Base-by-base conservation (phyloP, 2,888 invertebrate genomes). In the Plemyria rubiginata region DNA sequence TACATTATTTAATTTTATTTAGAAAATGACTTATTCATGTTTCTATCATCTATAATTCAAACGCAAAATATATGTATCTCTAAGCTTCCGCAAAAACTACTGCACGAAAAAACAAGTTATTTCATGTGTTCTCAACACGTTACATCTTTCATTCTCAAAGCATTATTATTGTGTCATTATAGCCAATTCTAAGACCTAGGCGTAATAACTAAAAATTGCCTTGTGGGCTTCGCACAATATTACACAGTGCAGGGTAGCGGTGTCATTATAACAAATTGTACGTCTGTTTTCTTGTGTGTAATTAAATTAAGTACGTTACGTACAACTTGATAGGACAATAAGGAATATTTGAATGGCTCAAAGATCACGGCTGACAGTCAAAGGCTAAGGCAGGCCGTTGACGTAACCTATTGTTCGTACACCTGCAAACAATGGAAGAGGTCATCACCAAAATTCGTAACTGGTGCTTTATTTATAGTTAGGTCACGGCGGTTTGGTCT, bases 401-500 rank as follows among this genome's bases (percentile, higher is more conserved):
- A 77, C 69, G 71, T 71, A 74, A 71, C 67, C 62, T 57, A 75
- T 77, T 76, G 74, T 76, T 74, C 66, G 57, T 66, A 70, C 68
- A 74, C 71, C 70, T 60, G 68, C 54, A 67, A 80, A 79, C 78
- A 80, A 80, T 79, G 64, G 70, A 65, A 73, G 70, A 73, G 76
- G 78, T 79, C 77, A 74, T 70, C 68, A 76, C 72, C 70, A 72
- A 82, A 81, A 78, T 81, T 79, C 74, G 71, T 72, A 73, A 70
- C 75, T 75, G n/a, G 48, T 28, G 48, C 76, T 77, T 76, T 83
- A 82, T 84, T 84, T 81, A 81, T 83, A 85, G 85, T 82, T 84
- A 78, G 82, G 82, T 81, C 87, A 87, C 84, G 85, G 80, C 76
- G 78, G 78, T 91, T 88, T 91, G 86, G 88, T 89, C 89, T 91